Percentiles rank a stretch among this genome's conserved stretches.
phyloP scores from a whole-genome alignment of 2,888 invertebrate genomes.

The Synergus gifuensis region DNA sequence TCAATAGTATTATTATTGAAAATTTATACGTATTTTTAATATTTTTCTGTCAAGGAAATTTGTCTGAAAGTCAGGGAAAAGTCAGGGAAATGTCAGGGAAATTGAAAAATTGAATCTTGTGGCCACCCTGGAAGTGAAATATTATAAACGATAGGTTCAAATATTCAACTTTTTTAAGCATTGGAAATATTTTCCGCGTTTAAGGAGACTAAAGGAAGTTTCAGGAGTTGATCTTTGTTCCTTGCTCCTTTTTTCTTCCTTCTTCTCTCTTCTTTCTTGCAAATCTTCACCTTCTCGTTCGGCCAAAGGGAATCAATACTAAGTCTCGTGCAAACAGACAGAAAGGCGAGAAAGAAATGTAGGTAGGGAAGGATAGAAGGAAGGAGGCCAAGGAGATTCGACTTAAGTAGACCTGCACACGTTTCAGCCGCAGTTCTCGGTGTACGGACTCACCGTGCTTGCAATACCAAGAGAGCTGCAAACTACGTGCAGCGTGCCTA shows the following conservation, averaged over 20 bases:
- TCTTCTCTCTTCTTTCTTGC: conserved; percentile 10
- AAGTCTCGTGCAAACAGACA: conserved; percentile 45
- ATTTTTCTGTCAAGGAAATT: too few species aligned
- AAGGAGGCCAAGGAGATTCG: conserved; percentile 70
- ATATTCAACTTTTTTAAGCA: too few species aligned
- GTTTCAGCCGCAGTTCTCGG: conserved; percentile 29
- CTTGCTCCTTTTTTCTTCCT: conserved; percentile 15
- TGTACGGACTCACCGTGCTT: conserved; percentile 30
- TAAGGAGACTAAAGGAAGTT: not conserved
- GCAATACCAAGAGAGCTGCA: conserved; percentile 23
- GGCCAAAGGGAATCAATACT: conserved; percentile 53
- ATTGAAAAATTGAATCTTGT: too few species aligned
- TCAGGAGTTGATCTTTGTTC: not conserved
- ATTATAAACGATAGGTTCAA: too few species aligned
- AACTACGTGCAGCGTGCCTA: not conserved
- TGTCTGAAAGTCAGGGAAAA: too few species aligned
- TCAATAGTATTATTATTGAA: too few species aligned
- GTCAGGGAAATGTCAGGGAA: too few species aligned
- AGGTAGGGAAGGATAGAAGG: conserved; percentile 53
- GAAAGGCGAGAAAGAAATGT: conserved; percentile 35
- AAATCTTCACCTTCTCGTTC: conserved; percentile 8
- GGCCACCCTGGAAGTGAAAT: too few species aligned
- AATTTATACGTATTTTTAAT: too few species aligned
- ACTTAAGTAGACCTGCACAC: conserved; percentile 58
- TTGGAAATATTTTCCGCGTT: not conserved